phyloP scores from a whole-genome alignment of 2,113 vertebrate species.

The Bos taurus region DNA sequence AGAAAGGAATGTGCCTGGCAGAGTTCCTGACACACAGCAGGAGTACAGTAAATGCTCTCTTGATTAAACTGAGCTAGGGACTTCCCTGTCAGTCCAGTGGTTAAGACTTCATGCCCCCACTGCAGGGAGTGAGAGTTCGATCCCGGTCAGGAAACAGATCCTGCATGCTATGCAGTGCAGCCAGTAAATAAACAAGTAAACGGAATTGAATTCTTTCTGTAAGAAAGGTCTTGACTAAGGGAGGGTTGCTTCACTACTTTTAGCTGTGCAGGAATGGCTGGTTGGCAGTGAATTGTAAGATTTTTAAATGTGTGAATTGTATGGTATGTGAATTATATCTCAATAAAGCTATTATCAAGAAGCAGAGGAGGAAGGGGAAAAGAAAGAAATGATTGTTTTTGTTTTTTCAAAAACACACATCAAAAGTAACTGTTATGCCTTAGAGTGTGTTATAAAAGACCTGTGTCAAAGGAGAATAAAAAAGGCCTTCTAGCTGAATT shows the following conservation, averaged over 20 bases:
- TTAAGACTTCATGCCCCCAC: background rate
- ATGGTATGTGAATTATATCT: background rate
- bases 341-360: background rate
- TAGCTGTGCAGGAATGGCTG: background rate
- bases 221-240: background rate
- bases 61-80: background rate
- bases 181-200: background rate
- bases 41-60: background rate
- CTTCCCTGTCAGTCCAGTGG: background rate
- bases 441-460: background rate
- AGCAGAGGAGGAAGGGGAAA: background rate
- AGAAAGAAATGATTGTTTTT: background rate
- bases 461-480: background rate
- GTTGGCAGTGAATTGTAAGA: background rate
- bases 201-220: background rate
- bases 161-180: background rate
- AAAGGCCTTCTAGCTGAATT: background rate
- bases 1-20: background rate
- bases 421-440: background rate
- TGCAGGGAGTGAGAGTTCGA: background rate
- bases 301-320: background rate
- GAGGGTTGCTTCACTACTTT: background rate
- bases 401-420: background rate
- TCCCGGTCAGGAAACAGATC: background rate
- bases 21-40: background rate